Evolutionary conservation across 2,113 vertebrate species (phyloP), one percentile per base, ranked within the genome.

Genomic region (Cochlearius cochlearius): DNA sequence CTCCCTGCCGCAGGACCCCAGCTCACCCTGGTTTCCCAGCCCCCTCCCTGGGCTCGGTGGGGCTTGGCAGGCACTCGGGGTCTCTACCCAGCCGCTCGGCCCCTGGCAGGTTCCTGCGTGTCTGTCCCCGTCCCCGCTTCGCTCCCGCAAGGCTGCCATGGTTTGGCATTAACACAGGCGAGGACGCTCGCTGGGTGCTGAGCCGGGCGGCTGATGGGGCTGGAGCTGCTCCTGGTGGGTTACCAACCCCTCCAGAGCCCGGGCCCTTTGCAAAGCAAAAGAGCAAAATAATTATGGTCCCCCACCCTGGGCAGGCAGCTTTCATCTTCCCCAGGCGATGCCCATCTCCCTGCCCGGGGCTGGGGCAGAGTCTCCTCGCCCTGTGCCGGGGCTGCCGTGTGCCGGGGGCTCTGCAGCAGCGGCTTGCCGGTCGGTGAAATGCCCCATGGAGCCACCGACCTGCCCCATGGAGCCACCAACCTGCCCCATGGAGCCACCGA

Each of bases 91-190:
- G 45, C 67, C 7, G 1, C 69, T 58, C 13, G 2, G 25, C 25
- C 32, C 30, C 39, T 4, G 23, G 62, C 30, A 21, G 30, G 14
- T 34, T 22, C 15, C 45, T 15, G 12, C 1, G 6, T 50, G 36
- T 26, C 36, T 45, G 32, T 36, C 50, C 19, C 39, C 0, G 3
- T 39, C 41, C n/a, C 64, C 6, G 3, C 20, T 15, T 29, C 18
- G 36, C 36, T 30, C 20, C 45, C 1, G 3, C 1, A 1, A 17
- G 45, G 41, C 43, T 1, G 5, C 43, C 5, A 3, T 3, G 26
- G 39, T 56, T 67, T 32, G 41, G 50, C 10, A 1, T 13, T 38
- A 10, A 17, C 1, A 4, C 3, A 8, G 50, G 50, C 3, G 4
- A 55, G 26, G 45, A 20, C 11, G 52, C 10, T 30, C 12, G 9